Percentiles rank a stretch among this genome's conserved stretches.
Evolutionary conservation across 2,113 vertebrate genomes (phyloP).

Genomic region (Microtus ochrogaster): DNA sequence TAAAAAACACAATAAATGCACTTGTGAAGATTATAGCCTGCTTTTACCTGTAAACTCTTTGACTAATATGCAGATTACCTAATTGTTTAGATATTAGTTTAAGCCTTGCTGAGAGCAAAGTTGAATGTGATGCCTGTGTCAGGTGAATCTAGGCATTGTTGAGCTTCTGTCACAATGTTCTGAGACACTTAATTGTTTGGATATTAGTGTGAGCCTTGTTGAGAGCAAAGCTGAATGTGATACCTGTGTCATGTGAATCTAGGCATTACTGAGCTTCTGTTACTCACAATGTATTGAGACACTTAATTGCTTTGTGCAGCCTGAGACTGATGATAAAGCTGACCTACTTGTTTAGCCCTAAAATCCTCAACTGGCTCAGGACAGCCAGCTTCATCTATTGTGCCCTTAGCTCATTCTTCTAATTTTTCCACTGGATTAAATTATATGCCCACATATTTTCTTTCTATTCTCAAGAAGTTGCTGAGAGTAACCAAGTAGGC

Average conservation of each 20-base stretch:
- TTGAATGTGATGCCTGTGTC: background rate
- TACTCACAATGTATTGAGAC: background rate
- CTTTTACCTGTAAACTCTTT: background rate
- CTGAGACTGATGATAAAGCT: background rate
- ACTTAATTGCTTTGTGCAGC: background rate
- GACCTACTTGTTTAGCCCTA: too few relatives aligned
- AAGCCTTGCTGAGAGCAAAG: accelerated
- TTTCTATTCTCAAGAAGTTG: background rate
- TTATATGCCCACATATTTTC: accelerated
- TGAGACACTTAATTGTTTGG: too few relatives aligned
- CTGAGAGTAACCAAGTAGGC: background rate
- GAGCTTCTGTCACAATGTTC: background rate
- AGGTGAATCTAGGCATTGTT: background rate
- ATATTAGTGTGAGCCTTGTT: accelerated
- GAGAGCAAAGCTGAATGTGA: background rate
- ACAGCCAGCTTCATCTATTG: too few relatives aligned
- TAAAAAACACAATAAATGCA: too few relatives aligned
- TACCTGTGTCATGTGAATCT: background rate
- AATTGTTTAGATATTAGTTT: too few relatives aligned
- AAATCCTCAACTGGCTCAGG: accelerated
- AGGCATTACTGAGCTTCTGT: background rate
- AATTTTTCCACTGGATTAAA: background rate
- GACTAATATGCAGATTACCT: background rate
- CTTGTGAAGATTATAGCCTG: accelerated
- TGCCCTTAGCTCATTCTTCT: too few relatives aligned